Evolutionary conservation across 2,888 invertebrate genomes (phyloP).

Genomic region (Macrophya alboannulata): DNA sequence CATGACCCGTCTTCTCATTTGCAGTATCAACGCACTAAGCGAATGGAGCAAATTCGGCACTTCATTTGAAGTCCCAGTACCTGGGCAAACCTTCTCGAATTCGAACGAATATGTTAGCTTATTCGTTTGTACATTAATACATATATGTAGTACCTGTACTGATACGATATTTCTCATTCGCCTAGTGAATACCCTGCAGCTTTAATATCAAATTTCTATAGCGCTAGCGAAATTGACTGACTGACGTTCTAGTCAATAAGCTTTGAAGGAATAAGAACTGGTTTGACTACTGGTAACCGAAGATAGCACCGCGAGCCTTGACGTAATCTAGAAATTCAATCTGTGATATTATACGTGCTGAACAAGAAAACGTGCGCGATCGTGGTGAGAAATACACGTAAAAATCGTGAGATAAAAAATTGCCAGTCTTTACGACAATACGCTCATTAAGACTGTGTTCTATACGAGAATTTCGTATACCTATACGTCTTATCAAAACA

Average conservation of each 20-base stretch:
- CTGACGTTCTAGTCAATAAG: background rate
- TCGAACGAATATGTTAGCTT: background rate
- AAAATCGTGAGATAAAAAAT: background rate
- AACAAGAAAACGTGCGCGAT: background rate
- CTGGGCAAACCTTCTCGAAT: background rate
- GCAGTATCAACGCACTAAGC: background rate
- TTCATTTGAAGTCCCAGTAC: background rate
- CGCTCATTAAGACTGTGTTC: background rate
- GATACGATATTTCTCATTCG: background rate
- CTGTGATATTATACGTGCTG: background rate
- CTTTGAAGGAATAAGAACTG: background rate
- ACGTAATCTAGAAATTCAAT: constrained; percentile 11
- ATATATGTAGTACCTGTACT: too few species aligned
- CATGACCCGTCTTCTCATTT: background rate
- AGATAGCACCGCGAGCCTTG: background rate
- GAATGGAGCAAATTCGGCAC: background rate
- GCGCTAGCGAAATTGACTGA: background rate
- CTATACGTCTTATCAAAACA: background rate
- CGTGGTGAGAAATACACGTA: background rate
- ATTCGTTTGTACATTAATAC: too few species aligned
- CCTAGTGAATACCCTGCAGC: too few species aligned
- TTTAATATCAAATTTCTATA: too few species aligned
- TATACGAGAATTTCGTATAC: background rate
- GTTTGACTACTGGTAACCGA: background rate
- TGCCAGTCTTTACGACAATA: background rate